These are phyloP conservation scores for Melanostoma scalare DNA, from an alignment of 2,888 invertebrate genomes.

Conservation along the genomic window DNA sequence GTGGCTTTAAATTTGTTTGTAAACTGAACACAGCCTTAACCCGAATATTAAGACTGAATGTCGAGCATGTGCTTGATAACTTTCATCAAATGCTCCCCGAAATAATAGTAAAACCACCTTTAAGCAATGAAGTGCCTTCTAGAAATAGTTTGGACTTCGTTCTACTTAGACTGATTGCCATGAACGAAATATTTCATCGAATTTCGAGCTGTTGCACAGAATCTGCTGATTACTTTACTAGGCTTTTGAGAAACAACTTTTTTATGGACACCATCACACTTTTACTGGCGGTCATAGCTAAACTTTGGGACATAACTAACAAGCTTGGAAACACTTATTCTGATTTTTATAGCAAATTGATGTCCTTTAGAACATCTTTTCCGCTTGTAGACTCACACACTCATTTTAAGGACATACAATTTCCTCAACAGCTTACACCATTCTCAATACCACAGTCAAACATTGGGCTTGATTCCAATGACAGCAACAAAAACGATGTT, in stretches of 20 bases:
- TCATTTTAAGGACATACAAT: constrained; percentile 64
- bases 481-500: neutral
- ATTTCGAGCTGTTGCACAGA: constrained; percentile 77
- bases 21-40: constrained; percentile 79
- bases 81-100: constrained; percentile 78
- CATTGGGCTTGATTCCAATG: constrained; percentile 72
- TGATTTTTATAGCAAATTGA: constrained; percentile 75
- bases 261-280: constrained; percentile 79
- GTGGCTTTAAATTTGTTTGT: constrained; percentile 78
- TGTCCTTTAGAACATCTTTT: constrained; percentile 74
- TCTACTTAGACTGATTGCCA: constrained; percentile 76
- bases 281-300: constrained; percentile 78
- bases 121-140: constrained; percentile 76
- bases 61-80: constrained; percentile 76
- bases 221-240: constrained; percentile 77
- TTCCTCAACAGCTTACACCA: constrained; percentile 74
- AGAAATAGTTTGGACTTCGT: constrained; percentile 77
- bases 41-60: constrained; percentile 77
- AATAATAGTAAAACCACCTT: constrained; percentile 71
- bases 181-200: constrained; percentile 77
- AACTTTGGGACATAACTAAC: constrained; percentile 76
- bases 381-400: constrained; percentile 75
- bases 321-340: constrained; percentile 75
- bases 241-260: constrained; percentile 77
- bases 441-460: neutral